Base-by-base conservation (phyloP, 2,113 vertebrate genomes). In the Capra hircus region DNA sequence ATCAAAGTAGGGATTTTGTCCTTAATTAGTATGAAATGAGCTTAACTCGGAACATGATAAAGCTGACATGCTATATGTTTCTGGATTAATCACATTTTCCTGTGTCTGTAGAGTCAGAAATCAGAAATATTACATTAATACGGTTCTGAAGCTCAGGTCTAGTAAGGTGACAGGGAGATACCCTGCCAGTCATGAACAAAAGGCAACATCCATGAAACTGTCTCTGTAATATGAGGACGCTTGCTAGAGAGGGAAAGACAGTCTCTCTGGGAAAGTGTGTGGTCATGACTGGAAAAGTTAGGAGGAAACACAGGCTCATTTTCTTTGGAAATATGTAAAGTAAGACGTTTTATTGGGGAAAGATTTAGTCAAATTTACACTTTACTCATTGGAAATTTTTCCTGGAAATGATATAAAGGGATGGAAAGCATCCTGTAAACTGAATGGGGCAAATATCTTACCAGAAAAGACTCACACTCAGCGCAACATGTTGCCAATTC, bases 21-120 rank as follows among this genome's bases (percentile, higher is more conserved):
- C 83, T 95, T 97, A 94, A 97, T 97, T 94, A 96, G 52, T 94
- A 97, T 97, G 95, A 97, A 97, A 96, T 94, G 91, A 94, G 91
- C 90, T 96, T 95, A 95, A 85, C 74, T 97, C 15, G 67, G 89
- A 91, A 94, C 50, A 80, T 84, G 10, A 1, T 94, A 94, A 96
- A 97, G 93, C 95, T 80, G 94, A 71, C 78, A 95, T 90, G 88
- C 62, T 97, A 2, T 94, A 55, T 0, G 5, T 95, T 96, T 95
- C 19, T 3, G 83, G 57, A 87, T 94, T 95, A 98, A 98, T 95
- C 91, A 33, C 93, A 96, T 97, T 97, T 97, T 36, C 59, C 82
- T 0, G 0, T 86, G 82, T 92, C 97, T 78, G 52, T 60, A 94
- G 86, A 87, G 94, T 94, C 9, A 50, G 93, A 98, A 97, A 81